Evolutionary conservation across 2,113 vertebrate species (phyloP).

Genomic region (Catagonus wagneri): DNA sequence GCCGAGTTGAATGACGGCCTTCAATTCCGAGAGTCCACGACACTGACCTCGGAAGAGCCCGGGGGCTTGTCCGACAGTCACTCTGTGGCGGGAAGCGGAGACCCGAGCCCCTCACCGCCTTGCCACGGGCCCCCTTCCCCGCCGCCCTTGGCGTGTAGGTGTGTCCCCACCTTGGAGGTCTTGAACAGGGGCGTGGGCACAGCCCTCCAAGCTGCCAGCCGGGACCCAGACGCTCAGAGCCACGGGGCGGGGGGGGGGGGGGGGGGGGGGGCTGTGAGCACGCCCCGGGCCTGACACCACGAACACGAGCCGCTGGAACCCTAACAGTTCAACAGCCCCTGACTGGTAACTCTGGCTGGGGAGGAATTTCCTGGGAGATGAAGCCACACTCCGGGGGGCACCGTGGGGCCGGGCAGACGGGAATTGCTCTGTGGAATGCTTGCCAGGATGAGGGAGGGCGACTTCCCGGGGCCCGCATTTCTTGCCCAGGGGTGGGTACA

Average conservation of each 20-base stretch:
- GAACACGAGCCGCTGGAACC: fast-evolving
- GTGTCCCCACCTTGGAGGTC: fast-evolving
- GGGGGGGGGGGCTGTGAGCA: fast-evolving
- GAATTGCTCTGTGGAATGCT: fast-evolving
- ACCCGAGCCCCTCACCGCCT: fast-evolving
- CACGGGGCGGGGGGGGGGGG: background rate
- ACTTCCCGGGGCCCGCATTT: fast-evolving
- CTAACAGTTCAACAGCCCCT: too few species aligned
- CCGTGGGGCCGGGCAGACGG: background rate
- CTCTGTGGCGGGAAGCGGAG: background rate
- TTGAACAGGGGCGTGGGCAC: background rate
- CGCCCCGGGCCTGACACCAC: background rate
- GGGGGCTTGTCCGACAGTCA: too few species aligned
- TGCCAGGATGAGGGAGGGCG: fast-evolving
- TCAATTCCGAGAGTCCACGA: fast-evolving
- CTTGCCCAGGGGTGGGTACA: fast-evolving
- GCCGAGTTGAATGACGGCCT: fast-evolving
- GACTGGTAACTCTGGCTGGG: background rate
- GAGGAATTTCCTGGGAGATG: background rate
- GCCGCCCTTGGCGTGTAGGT: too few species aligned
- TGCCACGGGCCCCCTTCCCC: background rate
- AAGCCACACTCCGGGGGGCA: fast-evolving
- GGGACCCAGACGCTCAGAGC: background rate
- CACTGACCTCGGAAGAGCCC: background rate
- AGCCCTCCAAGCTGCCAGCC: background rate